Base-by-base conservation (phyloP, 2,797 vertebrate species). In the Novumbra hubbsi region DNA sequence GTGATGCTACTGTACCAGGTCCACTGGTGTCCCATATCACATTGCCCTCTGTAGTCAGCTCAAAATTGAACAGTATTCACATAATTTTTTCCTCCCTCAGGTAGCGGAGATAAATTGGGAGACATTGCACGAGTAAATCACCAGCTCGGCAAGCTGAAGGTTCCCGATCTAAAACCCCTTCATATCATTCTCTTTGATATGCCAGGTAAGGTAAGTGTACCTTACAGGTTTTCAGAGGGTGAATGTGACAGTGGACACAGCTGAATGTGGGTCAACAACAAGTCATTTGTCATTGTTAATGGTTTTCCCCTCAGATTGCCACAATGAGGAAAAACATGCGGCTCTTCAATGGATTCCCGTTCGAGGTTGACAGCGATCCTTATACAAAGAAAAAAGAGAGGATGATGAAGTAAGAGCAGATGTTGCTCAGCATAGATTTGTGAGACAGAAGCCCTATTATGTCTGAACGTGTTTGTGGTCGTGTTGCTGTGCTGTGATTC, bases 161-260 rank as follows among this genome's bases (percentile, higher is more conserved):
- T 94, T 0, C 95, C 94, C 0, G 95, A 96, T 81, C 94, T 99
- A 77, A 95, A 96, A 86, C 96, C 96, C 78, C 93, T 99, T 69
- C 97, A 99, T 84, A 92, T 93, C 87, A 93, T 99, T 75, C 88
- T 99, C 79, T 99, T 96, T 77, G 97, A 98, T 90, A 90, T 97
- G 49, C 97, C 95, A 0, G 98, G 97, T 86, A 96, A 96, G 88
- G 97, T 98, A 94, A 91, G 91, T 71, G 64, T 71, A 55, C 24
- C 50, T 30, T 63, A 32, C 28, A 64, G 5, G 1, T 52, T 52
- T 72, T 11, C 12, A 21, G 19, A 16, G 63, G 38, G 21, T 5
- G n/a, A 12, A 14, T 64, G 7, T 11, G 12, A 34, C 19, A 67
- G 21, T 70, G 52, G 19, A 24, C 62, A 64, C 28, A 5, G 24